Evolutionary conservation across 2,113 vertebrate species (phyloP), one percentile per base, ranked within the genome.

Genomic region (Dasypus novemcinctus): DNA sequence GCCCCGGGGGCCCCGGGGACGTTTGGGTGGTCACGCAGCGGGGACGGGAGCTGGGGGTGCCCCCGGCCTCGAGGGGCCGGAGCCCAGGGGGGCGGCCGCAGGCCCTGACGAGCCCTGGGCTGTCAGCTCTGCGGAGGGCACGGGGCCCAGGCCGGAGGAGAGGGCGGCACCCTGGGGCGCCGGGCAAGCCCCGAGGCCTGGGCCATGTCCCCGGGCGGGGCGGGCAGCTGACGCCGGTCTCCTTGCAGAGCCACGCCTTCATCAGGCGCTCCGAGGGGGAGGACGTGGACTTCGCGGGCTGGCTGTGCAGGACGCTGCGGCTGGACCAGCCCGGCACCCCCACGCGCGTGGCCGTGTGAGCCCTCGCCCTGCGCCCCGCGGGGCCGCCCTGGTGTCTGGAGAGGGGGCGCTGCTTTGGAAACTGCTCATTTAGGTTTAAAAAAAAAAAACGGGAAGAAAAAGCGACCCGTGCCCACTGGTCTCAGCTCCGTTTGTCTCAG

Each of bases 201-300:
- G 18, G 27, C 46, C 31, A 21, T 0, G 10, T 68, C n/a, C 2
- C 12, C 43, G 5, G 43, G 43, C 2, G 2, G 36, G 20, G 72
- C 57, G 46, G 71, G 15, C 69, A 4, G 4, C 31, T 97, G 29
- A 96, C n/a, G 2, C 13, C 0, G 10, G 59, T 15, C 23, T 54
- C 76, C 95, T 57, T 83, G 0, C 98, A 99, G 99, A 99, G 98
- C 98, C 99, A 99, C 97, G 97, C 99, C 14, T 99, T 99, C 98
- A 99, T 99, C 98, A 99, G 99, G 81, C 99, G 99, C 90, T 99
- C 99, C 0, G 99, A 99, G 95, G 99, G 99, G 93, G 99, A 99
- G 95, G 99, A 99, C 96, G 99, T 99, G 98, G 99, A 99, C 98
- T 99, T 99, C 38, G 99, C 99, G 0, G 99, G 99, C 95, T 99